These are phyloP conservation scores for Aphidius gifuensis DNA, from an alignment of 1,140 invertebrate species.

Conservation along the genomic window DNA sequence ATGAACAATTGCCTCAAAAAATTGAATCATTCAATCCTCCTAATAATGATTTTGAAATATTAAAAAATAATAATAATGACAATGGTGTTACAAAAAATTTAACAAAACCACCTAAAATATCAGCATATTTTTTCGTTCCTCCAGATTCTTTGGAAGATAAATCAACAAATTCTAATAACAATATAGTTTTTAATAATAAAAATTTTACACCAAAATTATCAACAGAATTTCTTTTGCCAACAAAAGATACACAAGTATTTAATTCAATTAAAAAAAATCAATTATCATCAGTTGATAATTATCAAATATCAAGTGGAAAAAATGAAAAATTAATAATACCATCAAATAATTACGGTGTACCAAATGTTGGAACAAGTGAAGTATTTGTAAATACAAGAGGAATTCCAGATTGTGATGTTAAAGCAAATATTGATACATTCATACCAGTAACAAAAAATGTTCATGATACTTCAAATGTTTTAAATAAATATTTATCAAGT, in stretches of 20 bases:
- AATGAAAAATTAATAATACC: conserved; percentile 21
- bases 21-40: background rate
- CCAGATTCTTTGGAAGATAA: conserved; percentile 5
- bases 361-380: conserved; percentile 22
- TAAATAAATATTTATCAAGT: background rate
- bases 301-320: background rate
- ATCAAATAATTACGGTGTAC: conserved; percentile 17
- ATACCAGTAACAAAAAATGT: conserved; percentile 1
- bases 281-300: background rate
- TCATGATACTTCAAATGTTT: conserved; percentile 12
- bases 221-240: conserved; percentile 14
- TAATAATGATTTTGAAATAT: background rate
- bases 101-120: conserved; percentile 15
- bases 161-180: background rate
- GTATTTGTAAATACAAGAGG: conserved; percentile 15
- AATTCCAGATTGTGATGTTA: conserved; percentile 14
- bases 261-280: background rate
- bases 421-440: conserved; percentile 15
- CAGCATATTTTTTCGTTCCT: conserved; percentile 22
- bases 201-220: background rate
- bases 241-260: background rate
- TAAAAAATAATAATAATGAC: conserved; percentile 4
- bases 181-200: background rate
- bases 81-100: background rate
- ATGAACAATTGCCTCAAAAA: conserved; percentile 1